Evolutionary conservation across 2,113 vertebrate species (phyloP).

Genomic region (Sterrhoptilus dennistouni): DNA sequence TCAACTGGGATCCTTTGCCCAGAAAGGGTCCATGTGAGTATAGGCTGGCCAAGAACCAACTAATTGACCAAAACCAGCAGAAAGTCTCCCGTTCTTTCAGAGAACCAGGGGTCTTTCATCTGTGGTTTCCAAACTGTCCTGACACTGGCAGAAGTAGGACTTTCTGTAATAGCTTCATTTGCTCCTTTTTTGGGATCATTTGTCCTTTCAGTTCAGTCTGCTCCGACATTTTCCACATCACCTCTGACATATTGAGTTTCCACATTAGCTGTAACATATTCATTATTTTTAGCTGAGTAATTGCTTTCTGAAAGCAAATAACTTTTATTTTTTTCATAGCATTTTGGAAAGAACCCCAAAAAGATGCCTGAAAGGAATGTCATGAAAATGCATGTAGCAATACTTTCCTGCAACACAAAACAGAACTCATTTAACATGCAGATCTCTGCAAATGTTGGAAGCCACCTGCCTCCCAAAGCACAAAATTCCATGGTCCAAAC

Average conservation of each 20-base stretch:
- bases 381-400: constrained; percentile 12
- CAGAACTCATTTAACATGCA: not conserved
- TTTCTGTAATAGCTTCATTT: not conserved
- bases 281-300: constrained; percentile 51
- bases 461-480: constrained; percentile 32
- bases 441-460: constrained; percentile 25
- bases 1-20: not conserved
- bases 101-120: not conserved
- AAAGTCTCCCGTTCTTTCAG: not conserved
- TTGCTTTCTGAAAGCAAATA: constrained; percentile 51
- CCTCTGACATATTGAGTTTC: constrained; percentile 47
- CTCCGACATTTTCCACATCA: constrained; percentile 25
- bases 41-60: rapidly evolving
- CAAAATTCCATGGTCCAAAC: not conserved
- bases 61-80: not conserved
- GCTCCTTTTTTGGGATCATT: not conserved
- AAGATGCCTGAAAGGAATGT: constrained; percentile 6
- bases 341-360: not conserved
- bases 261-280: constrained; percentile 11
- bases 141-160: not conserved
- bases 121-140: not conserved
- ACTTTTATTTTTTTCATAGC: not conserved
- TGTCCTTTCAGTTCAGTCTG: not conserved
- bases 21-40: not conserved
- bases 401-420: not conserved